These are phyloP conservation scores for Caretta caretta DNA, from an alignment of 2,113 vertebrate genomes.

Conservation along the genomic window DNA sequence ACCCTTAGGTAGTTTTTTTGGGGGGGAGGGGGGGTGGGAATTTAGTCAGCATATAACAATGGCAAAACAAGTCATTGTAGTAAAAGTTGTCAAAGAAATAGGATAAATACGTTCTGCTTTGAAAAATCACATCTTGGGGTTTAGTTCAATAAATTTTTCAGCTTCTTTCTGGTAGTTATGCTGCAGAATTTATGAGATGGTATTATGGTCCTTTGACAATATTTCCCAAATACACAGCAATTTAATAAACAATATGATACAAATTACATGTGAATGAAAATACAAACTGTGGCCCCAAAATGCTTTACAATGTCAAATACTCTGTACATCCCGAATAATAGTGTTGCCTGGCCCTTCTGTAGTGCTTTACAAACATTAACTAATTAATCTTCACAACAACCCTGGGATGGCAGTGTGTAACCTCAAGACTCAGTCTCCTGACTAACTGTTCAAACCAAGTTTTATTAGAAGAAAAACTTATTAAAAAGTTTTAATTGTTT, in stretches of 20 bases:
- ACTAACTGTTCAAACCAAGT: not conserved
- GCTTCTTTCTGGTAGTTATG: accelerated
- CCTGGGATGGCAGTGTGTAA: not conserved
- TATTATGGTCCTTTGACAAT: not conserved
- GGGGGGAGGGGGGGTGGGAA: too few species aligned
- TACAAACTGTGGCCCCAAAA: not conserved
- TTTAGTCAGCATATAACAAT: not conserved
- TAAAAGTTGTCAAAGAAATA: not conserved
- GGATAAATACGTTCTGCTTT: not conserved
- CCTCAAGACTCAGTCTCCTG: not conserved
- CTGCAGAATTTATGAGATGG: not conserved
- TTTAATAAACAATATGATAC: not conserved
- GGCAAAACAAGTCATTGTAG: not conserved
- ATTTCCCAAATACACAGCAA: not conserved
- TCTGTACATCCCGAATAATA: constrained; percentile 7
- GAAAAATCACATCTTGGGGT: not conserved
- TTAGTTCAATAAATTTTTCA: not conserved
- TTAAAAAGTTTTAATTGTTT: not conserved
- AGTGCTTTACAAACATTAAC: constrained; percentile 18
- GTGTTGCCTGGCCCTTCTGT: not conserved
- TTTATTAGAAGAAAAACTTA: constrained; percentile 33
- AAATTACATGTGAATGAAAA: not conserved
- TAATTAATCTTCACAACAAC: not conserved
- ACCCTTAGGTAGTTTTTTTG: not conserved
- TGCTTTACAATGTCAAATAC: not conserved